Percentiles rank a stretch among this genome's conserved stretches.
These are phyloP conservation scores for Lates japonicus DNA, from an alignment of 2,797 vertebrate species.

Conservation along the genomic window DNA sequence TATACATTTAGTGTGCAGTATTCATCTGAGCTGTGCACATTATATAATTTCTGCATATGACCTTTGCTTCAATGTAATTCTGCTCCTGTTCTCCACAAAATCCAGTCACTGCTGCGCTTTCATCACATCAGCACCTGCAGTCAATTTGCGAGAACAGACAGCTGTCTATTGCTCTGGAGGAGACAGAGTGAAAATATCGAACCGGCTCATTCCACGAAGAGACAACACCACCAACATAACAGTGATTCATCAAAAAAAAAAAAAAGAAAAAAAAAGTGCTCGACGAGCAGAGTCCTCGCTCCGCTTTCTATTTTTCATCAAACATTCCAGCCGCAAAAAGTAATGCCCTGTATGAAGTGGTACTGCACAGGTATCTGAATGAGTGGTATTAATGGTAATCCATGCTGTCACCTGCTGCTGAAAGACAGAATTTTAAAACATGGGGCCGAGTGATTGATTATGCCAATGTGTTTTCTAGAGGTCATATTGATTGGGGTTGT, in stretches of 20 bases:
- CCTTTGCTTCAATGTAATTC: constrained; percentile 58
- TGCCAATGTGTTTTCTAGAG: constrained; percentile 79
- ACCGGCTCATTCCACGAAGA: constrained; percentile 61
- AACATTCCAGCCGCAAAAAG: constrained; percentile 62
- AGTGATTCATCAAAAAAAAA: constrained; percentile 78
- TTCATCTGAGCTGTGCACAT: constrained; percentile 36
- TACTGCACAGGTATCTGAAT: constrained; percentile 50
- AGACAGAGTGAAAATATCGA: constrained; percentile 81
- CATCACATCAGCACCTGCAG: constrained; percentile 73
- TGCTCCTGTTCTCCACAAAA: constrained; percentile 46
- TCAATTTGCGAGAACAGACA: constrained; percentile 75
- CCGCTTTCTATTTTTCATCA: constrained; percentile 73
- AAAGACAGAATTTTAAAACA: constrained; percentile 82
- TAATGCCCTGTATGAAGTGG: constrained; percentile 30
- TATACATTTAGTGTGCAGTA: constrained; percentile 29
- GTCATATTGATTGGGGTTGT: constrained; percentile 83
- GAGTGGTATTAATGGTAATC: constrained; percentile 80
- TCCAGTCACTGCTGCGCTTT: constrained; percentile 45
- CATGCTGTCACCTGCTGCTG: constrained; percentile 83
- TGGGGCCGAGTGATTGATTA: constrained; percentile 81
- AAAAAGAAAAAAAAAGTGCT: constrained; percentile 74
- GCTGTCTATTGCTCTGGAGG: constrained; percentile 76
- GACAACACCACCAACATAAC: constrained; percentile 70
- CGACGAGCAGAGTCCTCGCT: constrained; percentile 65
- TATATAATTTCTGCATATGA: constrained; percentile 62